Percentiles rank a stretch among this genome's conserved stretches.
Conservation (phyloP, 1,140 invertebrate genomes). For the Diorhabda sublineata region DNA sequence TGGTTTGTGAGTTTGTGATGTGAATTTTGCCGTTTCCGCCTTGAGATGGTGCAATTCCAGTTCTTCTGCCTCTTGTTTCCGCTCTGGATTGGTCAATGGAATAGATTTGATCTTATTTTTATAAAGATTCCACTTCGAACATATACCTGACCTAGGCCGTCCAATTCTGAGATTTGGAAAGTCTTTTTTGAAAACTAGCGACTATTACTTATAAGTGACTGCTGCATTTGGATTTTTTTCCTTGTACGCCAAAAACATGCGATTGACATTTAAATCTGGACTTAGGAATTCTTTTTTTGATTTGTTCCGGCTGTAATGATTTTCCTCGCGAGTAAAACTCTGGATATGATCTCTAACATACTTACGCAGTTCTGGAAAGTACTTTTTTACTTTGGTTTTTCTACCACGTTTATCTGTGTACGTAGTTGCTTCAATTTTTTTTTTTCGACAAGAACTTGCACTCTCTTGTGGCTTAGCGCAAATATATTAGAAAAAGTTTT, state of each 20-base stretch:
- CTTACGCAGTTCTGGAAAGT: neutral
- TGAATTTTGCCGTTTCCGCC: too few relatives aligned
- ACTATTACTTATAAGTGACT: constrained; percentile 20
- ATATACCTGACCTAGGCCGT: too few relatives aligned
- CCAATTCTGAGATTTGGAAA: constrained; percentile 11
- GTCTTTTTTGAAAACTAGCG: constrained; percentile 12
- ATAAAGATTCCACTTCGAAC: too few relatives aligned
- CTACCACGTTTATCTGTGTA: constrained; percentile 10
- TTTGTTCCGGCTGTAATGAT: constrained; percentile 17
- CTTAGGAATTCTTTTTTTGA: constrained; percentile 18
- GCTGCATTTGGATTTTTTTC: constrained; percentile 4
- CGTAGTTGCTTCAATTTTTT: neutral
- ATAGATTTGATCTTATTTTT: too few relatives aligned
- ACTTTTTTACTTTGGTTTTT: constrained; percentile 4
- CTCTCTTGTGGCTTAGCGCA: neutral
- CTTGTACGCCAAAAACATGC: constrained; percentile 14
- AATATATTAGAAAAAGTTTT: neutral
- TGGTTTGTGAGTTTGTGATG: too few relatives aligned
- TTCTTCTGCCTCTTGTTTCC: neutral
- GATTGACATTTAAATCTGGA: constrained; percentile 22
- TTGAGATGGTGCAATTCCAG: too few relatives aligned
- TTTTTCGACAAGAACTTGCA: neutral
- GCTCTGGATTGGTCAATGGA: too few relatives aligned
- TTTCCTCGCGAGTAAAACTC: constrained; percentile 2
- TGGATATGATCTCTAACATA: constrained; percentile 10